phyloP scores from a whole-genome alignment of 2,113 vertebrate species.

The Triplophysa siluroides region DNA sequence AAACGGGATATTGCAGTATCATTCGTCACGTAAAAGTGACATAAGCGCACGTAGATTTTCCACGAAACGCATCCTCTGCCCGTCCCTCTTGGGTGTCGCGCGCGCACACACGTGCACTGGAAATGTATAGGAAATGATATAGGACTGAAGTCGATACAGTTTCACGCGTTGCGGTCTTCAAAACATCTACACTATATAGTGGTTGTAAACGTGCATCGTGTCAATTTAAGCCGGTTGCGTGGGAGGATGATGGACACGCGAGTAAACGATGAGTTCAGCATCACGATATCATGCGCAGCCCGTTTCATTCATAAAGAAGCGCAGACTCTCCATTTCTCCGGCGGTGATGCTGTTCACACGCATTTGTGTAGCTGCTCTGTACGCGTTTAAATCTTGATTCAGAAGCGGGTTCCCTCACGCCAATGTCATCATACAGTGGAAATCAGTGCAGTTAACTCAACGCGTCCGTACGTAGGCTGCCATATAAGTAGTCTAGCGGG shows the following conservation, averaged over 20 bases:
- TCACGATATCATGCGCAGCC: slow-evolving; percentile 60
- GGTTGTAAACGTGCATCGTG: background rate
- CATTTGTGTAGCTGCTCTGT: background rate
- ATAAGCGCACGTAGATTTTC: background rate
- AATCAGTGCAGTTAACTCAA: background rate
- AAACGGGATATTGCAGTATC: background rate
- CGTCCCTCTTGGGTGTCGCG: background rate
- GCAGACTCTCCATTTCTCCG: slow-evolving; percentile 70
- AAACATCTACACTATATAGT: background rate
- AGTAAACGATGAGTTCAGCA: slow-evolving; percentile 36
- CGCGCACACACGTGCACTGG: background rate
- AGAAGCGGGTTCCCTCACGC: background rate
- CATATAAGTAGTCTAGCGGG: background rate
- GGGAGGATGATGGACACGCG: background rate
- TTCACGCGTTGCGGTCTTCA: background rate
- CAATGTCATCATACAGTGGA: background rate
- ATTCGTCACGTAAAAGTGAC: background rate
- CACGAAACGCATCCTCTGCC: background rate
- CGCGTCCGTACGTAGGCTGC: background rate
- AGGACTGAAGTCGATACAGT: background rate
- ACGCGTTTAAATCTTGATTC: background rate
- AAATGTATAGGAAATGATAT: background rate
- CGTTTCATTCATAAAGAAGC: slow-evolving; percentile 77
- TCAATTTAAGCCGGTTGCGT: background rate
- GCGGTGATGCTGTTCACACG: slow-evolving; percentile 61